These are phyloP conservation scores for Enteromius thamalakanensis DNA, from an alignment of 2,797 vertebrate genomes.

Conservation along the genomic window DNA sequence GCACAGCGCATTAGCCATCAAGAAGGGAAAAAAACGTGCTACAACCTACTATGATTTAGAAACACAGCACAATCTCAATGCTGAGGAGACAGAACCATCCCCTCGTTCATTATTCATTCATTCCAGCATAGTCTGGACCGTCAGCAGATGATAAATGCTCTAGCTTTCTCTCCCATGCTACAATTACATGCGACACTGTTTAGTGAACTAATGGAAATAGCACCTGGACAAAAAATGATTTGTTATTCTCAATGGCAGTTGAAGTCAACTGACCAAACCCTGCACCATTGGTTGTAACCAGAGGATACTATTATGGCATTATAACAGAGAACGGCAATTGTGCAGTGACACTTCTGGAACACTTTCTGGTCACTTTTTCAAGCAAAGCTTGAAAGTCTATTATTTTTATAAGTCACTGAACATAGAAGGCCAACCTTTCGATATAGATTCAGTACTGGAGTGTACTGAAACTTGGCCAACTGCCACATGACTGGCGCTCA, in stretches of 20 bases:
- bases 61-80: conserved; percentile 56
- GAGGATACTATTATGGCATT: neutral
- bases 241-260: neutral
- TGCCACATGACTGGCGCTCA: neutral
- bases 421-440: neutral
- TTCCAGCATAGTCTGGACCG: neutral
- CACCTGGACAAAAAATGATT: neutral
- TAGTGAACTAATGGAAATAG: neutral
- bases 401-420: neutral
- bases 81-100: conserved; percentile 63
- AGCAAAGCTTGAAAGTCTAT: neutral
- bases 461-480: conserved; percentile 21
- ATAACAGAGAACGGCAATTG: neutral
- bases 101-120: conserved; percentile 67
- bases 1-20: conserved; percentile 34
- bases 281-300: neutral
- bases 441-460: neutral
- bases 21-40: conserved; percentile 45
- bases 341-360: neutral
- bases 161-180: neutral
- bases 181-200: neutral
- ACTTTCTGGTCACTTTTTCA: neutral
- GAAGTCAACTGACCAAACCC: neutral
- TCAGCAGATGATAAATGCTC: conserved; percentile 9
- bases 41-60: conserved; percentile 58